Conservation (phyloP, 1,140 invertebrate genomes). For the Drosophila grimshawi region DNA sequence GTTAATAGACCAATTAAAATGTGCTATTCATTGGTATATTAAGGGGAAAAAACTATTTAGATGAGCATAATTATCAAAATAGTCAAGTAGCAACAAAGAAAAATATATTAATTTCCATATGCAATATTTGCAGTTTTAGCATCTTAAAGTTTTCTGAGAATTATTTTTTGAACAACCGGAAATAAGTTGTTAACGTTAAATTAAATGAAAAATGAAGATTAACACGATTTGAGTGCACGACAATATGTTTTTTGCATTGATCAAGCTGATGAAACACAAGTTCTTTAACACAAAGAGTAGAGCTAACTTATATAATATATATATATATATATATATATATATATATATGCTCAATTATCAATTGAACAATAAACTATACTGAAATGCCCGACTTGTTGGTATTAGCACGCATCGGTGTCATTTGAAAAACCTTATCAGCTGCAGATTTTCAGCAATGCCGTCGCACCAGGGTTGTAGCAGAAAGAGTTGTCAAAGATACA, state of each 20-base stretch:
- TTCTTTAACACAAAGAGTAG: not conserved
- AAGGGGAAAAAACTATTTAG: not conserved
- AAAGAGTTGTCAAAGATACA: constrained; percentile 58
- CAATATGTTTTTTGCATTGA: not conserved
- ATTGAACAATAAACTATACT: constrained; percentile 1
- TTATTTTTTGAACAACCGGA: not conserved
- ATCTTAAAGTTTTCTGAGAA: not conserved
- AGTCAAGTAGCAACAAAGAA: not conserved
- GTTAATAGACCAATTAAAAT: constrained; percentile 8
- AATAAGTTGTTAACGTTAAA: not conserved
- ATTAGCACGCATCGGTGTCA: constrained; percentile 13
- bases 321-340: not conserved
- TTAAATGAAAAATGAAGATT: not conserved
- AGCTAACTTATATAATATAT: not conserved
- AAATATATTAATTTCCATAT: no score
- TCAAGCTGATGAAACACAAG: not conserved
- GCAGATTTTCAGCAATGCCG: constrained; percentile 14
- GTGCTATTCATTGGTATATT: not conserved
- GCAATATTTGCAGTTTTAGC: not conserved
- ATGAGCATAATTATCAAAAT: not conserved
- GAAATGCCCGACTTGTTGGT: not conserved
- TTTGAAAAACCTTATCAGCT: constrained; percentile 14
- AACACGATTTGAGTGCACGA: not conserved
- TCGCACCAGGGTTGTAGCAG: not conserved
- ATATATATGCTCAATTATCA: not conserved